Evolutionary conservation across 2,113 vertebrate genomes (phyloP).

Genomic region (Procavia capensis): DNA sequence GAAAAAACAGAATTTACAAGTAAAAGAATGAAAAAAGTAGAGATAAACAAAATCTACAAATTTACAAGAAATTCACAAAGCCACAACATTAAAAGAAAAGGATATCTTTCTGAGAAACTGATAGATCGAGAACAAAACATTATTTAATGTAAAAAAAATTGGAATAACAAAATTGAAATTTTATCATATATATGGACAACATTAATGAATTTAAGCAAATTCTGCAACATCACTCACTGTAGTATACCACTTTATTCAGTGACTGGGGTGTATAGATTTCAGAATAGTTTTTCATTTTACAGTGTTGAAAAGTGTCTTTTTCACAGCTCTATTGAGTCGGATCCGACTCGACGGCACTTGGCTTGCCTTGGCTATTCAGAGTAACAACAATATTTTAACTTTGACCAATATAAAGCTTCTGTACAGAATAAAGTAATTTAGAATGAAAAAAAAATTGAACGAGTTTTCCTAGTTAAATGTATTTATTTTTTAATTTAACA

Average conservation of each 20-base stretch:
- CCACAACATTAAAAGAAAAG: neutral
- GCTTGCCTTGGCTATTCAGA: too few relatives aligned
- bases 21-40: neutral
- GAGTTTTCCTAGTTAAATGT: conserved; percentile 54
- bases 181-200: neutral
- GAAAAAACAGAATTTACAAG: neutral
- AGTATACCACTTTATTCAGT: neutral
- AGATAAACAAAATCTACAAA: neutral
- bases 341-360: too few relatives aligned
- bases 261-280: neutral
- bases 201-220: neutral
- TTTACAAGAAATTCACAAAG: neutral
- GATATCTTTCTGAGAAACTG: neutral
- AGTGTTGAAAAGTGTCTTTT: conserved; percentile 54
- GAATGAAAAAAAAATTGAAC: conserved; percentile 67
- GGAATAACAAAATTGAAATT: neutral
- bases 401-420: conserved; percentile 67
- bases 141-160: neutral
- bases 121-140: neutral
- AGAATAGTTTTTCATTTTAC: neutral
- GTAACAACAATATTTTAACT: conserved; percentile 68
- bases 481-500: conserved; percentile 59
- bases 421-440: conserved; percentile 64
- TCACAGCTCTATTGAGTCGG: neutral
- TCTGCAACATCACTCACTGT: neutral